Evolutionary conservation across 2,113 vertebrate genomes (phyloP).

Genomic region (Beaufortia kweichowensis): DNA sequence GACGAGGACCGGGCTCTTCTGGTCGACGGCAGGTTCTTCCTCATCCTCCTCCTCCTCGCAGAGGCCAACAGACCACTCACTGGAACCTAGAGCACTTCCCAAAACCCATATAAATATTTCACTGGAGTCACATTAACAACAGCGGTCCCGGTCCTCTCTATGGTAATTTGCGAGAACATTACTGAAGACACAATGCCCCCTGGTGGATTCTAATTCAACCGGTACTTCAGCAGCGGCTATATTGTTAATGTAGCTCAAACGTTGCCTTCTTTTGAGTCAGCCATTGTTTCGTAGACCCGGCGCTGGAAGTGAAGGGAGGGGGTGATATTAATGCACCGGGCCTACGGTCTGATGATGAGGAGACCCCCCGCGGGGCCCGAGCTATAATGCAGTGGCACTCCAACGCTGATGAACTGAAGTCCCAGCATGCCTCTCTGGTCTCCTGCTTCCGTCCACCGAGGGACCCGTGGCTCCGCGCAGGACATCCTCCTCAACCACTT

Average conservation of each 20-base stretch:
- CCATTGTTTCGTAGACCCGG: constrained; percentile 48
- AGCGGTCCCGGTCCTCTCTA: constrained; percentile 68
- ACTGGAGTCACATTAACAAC: constrained; percentile 72
- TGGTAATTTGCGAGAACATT: constrained; percentile 72
- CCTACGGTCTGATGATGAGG: constrained; percentile 46
- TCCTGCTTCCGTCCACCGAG: constrained; percentile 65
- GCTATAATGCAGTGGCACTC: constrained; percentile 67
- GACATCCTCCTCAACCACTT: constrained; percentile 78
- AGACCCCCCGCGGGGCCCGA: constrained; percentile 61
- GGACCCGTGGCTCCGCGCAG: constrained; percentile 68
- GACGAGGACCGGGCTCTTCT: constrained; percentile 81
- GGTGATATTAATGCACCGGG: constrained; percentile 55
- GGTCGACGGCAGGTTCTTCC: constrained; percentile 75
- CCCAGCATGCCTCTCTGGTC: constrained; percentile 66
- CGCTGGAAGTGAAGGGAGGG: constrained; percentile 1
- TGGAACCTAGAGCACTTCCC: constrained; percentile 74
- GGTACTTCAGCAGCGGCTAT: constrained; percentile 44
- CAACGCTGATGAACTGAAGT: constrained; percentile 67
- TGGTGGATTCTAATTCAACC: constrained; percentile 70
- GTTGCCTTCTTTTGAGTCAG: constrained; percentile 43
- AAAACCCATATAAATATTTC: constrained; percentile 74
- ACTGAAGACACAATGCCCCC: constrained; percentile 82
- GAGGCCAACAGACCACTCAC: constrained; percentile 77
- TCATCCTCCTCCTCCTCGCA: constrained; percentile 72
- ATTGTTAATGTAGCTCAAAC: constrained; percentile 41